Percentiles rank a stretch among this genome's conserved stretches.
Evolutionary conservation across 2,113 vertebrate species (phyloP).

Genomic region (Phalacrocorax carbo): DNA sequence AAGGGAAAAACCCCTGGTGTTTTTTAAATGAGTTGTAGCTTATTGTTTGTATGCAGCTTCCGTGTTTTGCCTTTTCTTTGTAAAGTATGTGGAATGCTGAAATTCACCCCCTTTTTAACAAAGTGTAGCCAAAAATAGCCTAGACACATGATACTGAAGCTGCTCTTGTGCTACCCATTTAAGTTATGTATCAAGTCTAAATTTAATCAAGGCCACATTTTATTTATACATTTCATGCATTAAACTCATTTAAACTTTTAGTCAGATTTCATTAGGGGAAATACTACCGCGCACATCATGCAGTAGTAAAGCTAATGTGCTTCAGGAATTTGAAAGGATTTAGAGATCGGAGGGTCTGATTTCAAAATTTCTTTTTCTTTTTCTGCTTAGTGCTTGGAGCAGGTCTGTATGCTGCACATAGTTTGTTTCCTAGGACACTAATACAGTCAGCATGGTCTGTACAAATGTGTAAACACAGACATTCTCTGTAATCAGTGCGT

Average conservation of each 20-base stretch:
- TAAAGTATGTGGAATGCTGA: slow-evolving; percentile 60
- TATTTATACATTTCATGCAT: slow-evolving; percentile 86
- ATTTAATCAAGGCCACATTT: slow-evolving; percentile 85
- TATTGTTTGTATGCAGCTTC: not conserved
- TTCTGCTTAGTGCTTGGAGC: slow-evolving; percentile 66
- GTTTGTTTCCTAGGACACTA: slow-evolving; percentile 82
- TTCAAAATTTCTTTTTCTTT: slow-evolving; percentile 78
- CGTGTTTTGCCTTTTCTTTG: not conserved
- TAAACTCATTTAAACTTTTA: slow-evolving; percentile 85
- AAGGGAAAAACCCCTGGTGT: not conserved
- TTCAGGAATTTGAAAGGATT: slow-evolving; percentile 85
- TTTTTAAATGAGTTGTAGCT: not conserved
- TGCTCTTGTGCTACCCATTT: slow-evolving; percentile 79
- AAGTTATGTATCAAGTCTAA: slow-evolving; percentile 79
- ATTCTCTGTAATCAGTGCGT: slow-evolving; percentile 81
- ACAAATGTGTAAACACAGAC: slow-evolving; percentile 85
- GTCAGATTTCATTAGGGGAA: slow-evolving; percentile 85
- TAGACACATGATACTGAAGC: slow-evolving; percentile 72
- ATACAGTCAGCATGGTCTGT: slow-evolving; percentile 81
- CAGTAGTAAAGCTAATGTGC: slow-evolving; percentile 82
- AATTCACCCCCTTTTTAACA: slow-evolving; percentile 59
- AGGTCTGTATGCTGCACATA: slow-evolving; percentile 56
- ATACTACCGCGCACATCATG: slow-evolving; percentile 80
- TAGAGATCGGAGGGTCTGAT: slow-evolving; percentile 82
- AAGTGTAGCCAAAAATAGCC: slow-evolving; percentile 66